Base-by-base conservation (phyloP, 2,113 vertebrate species). In the Tonatia bakeri region DNA sequence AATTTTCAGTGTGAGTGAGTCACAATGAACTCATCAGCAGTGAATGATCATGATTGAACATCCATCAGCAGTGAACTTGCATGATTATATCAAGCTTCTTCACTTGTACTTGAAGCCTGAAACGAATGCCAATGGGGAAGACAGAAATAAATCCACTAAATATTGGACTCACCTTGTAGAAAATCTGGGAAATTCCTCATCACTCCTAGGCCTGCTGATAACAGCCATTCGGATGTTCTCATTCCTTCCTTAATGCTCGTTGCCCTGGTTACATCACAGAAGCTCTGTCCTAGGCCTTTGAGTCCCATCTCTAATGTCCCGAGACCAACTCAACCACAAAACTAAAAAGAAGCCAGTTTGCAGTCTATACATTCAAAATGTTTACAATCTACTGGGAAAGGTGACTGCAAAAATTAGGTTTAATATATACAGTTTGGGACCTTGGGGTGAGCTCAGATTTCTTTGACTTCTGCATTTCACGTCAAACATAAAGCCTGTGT, bases 371-470 rank as follows among this genome's bases (percentile, higher is more conserved):
- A 43, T 64, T 19, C 59, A 70, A 94, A 69, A 19, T 13, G 11
- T 88, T 85, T 75, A 56, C 6, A 43, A 1, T 52, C 64, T 91
- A 50, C 24, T 33, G 22, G 40, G 64, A 40, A 50, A 54, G 54
- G 4, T 38, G 56, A 52, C 43, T 76, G 1, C 16, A 33, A 45
- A 73, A 89, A 38, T 59, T 40, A 47, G 14, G 26, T 31, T 28
- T 26, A 64, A 10, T 59, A 33, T 64, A 7, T 1, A 1, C 4
- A 0, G 13, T 70, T 61, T 0, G 0, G 13, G 8, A 19, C 75
- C 47, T 69, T 65, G 6, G 1, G 77, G 26, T 95, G n/a, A 70
- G 50, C 90, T 43, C 16, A 31, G 28, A 67, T 94, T 81, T 91
- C 75, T 89, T 61, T 45, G 70, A 9, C 81, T 15, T 69, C 76